Evolutionary conservation across 2,797 vertebrate species (phyloP), one percentile per base, ranked within the genome.

Genomic region (Babyrousa celebensis): DNA sequence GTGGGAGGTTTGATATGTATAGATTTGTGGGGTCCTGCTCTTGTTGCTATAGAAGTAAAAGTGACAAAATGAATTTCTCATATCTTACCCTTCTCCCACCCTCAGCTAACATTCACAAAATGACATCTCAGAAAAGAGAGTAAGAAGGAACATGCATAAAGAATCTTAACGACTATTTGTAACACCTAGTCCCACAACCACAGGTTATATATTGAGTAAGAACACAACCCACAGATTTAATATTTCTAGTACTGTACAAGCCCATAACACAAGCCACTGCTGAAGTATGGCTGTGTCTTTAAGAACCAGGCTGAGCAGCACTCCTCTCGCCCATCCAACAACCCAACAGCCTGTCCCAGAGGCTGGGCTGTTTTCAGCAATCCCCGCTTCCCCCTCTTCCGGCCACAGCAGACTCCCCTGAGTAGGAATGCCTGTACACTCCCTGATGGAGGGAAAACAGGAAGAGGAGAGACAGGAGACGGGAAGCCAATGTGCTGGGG

Each of bases 21-120:
- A 99, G 97, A 98, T 99, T 99, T 97, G 99, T 99, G 96, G 99
- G 99, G 98, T 99, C 99, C 98, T 99, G 99, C 96, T 99, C 99
- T 98, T 99, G 99, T 99, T 99, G 99, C 99, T 99, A 98, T 68
- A 94, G 94, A 90, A 91, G 95, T 79, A 75, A 91, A 80, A 88
- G 88, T 91, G 92, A 96, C 91, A 89, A 89, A 60, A 79, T 43
- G 27, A 70, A 20, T 67, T n/a, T 75, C 72, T 12, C 0, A 56
- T 80, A n/a, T 84, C 72, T 71, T 25, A 16, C 27, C 71, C 63
- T 60, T 70, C 23, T 3, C 14, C 52, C 27, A 56, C 5, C 63
- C 68, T 85, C 23, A 67, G 77, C 11, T 63, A 4, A 68, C 23
- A 18, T 18, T 23, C 52, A 79, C 54, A 94, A 77, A 92, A 91